phyloP scores from a whole-genome alignment of 2,888 invertebrate species.

The Drymonia ruficornis region DNA sequence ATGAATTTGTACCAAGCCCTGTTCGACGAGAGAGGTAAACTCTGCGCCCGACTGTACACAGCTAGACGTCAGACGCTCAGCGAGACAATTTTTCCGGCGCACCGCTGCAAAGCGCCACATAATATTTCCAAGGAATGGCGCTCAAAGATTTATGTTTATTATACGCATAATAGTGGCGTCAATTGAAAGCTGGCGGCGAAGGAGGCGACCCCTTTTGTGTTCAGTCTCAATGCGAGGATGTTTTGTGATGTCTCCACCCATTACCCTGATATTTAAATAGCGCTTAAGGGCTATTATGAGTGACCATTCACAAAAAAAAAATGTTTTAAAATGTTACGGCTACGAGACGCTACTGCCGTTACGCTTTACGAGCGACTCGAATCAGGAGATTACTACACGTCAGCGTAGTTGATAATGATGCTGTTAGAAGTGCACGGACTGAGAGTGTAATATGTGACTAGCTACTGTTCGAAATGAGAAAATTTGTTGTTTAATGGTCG shows the following conservation, averaged over 20 bases:
- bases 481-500: conserved; percentile 34
- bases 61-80: conserved; percentile 25
- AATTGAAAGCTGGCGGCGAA: conserved; percentile 52
- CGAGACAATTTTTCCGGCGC: conserved; percentile 48
- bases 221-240: conserved; percentile 38
- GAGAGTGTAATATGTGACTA: conserved; percentile 24
- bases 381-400: conserved; percentile 13
- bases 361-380: conserved; percentile 21
- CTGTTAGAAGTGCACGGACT: conserved; percentile 30
- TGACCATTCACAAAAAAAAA: conserved; percentile 34
- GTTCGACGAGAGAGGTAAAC: conserved; percentile 28
- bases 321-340: conserved; percentile 15
- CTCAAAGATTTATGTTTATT: conserved; percentile 62
- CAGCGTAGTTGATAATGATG: conserved; percentile 31
- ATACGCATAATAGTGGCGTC: conserved; percentile 60
- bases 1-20: conserved; percentile 25
- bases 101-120: conserved; percentile 48
- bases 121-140: conserved; percentile 52
- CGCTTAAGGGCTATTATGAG: conserved; percentile 44
- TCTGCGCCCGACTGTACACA: conserved; percentile 28
- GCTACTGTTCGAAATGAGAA: conserved; percentile 31
- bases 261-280: conserved; percentile 55
- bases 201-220: conserved; percentile 49
- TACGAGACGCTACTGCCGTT: conserved; percentile 24
- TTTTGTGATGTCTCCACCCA: conserved; percentile 45